phyloP scores from a whole-genome alignment of 2,888 invertebrate genomes.

The Philereme vetulata region DNA sequence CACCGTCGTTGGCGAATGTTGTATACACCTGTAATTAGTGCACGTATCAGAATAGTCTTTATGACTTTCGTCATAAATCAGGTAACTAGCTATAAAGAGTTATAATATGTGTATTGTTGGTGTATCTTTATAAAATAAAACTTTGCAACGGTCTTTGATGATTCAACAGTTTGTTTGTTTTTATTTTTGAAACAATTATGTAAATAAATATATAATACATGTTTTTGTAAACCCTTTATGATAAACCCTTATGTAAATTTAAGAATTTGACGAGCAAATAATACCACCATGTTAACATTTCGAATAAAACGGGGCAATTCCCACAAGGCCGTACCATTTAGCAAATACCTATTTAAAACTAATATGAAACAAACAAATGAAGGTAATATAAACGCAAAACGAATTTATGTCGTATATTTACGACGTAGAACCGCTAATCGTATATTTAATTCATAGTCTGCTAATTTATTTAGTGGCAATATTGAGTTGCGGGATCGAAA shows the following conservation, averaged over 20 bases:
- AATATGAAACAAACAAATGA: conserved; percentile 24
- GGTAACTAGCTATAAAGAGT: too few relatives aligned
- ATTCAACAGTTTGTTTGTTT: too few relatives aligned
- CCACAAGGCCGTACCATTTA: conserved; percentile 15
- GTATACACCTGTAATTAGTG: too few relatives aligned
- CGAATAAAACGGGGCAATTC: conserved; percentile 6
- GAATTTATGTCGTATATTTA: conserved; percentile 36
- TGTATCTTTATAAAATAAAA: too few relatives aligned
- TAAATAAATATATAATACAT: too few relatives aligned
- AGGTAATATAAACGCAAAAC: conserved; percentile 21
- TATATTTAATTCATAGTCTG: conserved; percentile 47
- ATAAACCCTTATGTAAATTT: neutral
- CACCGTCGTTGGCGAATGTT: too few relatives aligned
- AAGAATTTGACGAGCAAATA: conserved; percentile 1
- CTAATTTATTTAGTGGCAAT: conserved; percentile 51
- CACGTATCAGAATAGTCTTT: too few relatives aligned
- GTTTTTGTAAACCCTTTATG: too few relatives aligned
- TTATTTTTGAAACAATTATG: too few relatives aligned
- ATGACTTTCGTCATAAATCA: too few relatives aligned
- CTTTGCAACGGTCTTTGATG: too few relatives aligned
- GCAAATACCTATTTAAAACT: conserved; percentile 16
- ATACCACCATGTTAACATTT: neutral
- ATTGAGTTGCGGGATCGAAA: conserved; percentile 21
- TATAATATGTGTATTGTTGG: too few relatives aligned
- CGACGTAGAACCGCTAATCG: conserved; percentile 31